Percentiles rank a stretch among this genome's conserved stretches.
Evolutionary conservation across 2,888 invertebrate species (phyloP).

Genomic region (Andrena praecox): DNA sequence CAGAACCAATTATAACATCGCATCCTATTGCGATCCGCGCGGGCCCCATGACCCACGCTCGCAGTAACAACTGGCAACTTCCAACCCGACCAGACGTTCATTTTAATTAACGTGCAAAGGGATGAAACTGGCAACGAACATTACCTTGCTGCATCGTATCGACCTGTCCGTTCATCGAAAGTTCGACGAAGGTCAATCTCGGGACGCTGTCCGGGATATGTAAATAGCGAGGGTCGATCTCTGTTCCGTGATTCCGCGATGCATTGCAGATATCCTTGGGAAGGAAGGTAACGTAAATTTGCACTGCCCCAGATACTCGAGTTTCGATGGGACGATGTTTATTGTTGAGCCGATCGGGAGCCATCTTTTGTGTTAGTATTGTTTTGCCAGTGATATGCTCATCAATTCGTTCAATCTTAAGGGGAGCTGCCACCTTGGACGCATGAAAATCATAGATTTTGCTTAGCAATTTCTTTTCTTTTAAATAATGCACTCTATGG

Average conservation of each 20-base stretch:
- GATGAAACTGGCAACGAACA: neutral
- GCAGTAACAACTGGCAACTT: slow-evolving; percentile 15
- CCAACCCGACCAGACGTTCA: neutral
- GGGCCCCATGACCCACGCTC: neutral
- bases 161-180: neutral
- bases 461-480: no score
- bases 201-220: neutral
- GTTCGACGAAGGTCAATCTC: neutral
- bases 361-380: no score
- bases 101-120: slow-evolving; percentile 21
- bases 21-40: neutral
- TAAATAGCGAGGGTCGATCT: neutral
- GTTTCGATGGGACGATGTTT: no score
- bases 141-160: neutral
- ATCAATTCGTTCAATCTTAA: no score
- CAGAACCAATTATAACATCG: slow-evolving; percentile 26
- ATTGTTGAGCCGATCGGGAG: no score
- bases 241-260: neutral
- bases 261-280: no score
- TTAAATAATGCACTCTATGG: no score
- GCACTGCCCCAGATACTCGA: no score
- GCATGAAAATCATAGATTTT: no score
- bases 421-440: no score
- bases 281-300: no score
- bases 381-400: no score